Base-by-base conservation (phyloP, 2,113 vertebrate species). In the Pelvicachromis taeniatus region DNA sequence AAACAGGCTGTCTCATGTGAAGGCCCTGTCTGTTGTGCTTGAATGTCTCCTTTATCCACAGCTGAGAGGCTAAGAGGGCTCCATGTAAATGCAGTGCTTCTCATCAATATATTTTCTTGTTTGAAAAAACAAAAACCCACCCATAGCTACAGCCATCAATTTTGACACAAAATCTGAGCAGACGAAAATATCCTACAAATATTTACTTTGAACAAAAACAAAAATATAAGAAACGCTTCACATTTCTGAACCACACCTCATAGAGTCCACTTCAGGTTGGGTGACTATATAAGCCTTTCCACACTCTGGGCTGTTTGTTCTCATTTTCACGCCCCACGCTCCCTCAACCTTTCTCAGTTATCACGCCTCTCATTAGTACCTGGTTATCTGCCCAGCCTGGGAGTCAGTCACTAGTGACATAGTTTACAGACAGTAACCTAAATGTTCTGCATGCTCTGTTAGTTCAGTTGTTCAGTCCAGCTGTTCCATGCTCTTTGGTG, bases 1-100 rank as follows among this genome's bases (percentile, higher is more conserved):
- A 91, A 91, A 90, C 87, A 86, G 83, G 78, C 82, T 68, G 53
- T 89, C 90, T 90, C 87, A 82, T 85, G 80, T 83, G 87, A 89
- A 63, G 85, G 54, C 54, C 21, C 83, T 88, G 80, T 89, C 89
- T 86, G 87, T 87, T 92, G 83, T 45, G 53, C 85, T 78, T 80
- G 80, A 88, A 38, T 83, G 82, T 88, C 48, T 78, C 48, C 54
- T 33, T 90, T 82, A 86, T 87, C 78, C 80, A 82, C 61, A 87
- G 85, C 85, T 83, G 54, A 91, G 83, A 63, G 82, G 75, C 70
- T 80, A 38, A 42, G 55, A 40, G 14, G 16, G 16, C 17, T 68
- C 78, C 13, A 31, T 19, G 17, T 31, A 79, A 50, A 75, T 68
- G 35, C n/a, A 26, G 19, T 33, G 56, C 11, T 61, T 78, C 61